Conservation (phyloP, 2,888 invertebrate genomes). For the Copidosoma aretas region DNA sequence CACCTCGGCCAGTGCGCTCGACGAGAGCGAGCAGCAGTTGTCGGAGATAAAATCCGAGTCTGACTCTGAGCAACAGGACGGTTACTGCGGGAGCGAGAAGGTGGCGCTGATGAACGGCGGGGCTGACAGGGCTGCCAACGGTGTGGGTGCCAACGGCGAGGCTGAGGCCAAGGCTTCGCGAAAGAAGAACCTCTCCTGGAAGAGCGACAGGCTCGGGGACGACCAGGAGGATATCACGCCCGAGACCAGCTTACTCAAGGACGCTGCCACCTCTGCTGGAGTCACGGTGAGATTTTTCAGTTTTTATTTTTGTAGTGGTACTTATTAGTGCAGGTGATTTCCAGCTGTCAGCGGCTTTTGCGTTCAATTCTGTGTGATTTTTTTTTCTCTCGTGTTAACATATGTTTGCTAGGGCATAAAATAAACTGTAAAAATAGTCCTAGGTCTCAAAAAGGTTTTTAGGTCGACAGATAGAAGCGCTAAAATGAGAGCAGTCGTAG, state of each 20-base stretch:
- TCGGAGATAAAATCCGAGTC: slow-evolving; percentile 52
- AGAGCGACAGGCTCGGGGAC: slow-evolving; percentile 53
- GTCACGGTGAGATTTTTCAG: slow-evolving; percentile 46
- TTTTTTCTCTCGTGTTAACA: too few species aligned
- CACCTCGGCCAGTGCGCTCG: slow-evolving; percentile 49
- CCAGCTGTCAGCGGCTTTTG: too few species aligned
- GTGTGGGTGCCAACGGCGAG: slow-evolving; percentile 41
- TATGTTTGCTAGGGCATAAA: too few species aligned
- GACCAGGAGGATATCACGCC: slow-evolving; percentile 59
- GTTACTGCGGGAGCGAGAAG: slow-evolving; percentile 47
- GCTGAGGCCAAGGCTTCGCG: slow-evolving; percentile 46
- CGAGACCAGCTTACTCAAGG: slow-evolving; percentile 59
- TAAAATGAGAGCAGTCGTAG: too few species aligned
- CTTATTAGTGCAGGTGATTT: too few species aligned
- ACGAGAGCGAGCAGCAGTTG: slow-evolving; percentile 39
- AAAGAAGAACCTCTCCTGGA: slow-evolving; percentile 63
- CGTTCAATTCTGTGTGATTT: too few species aligned
- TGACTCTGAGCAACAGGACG: slow-evolving; percentile 57
- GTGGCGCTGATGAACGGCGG: slow-evolving; percentile 51
- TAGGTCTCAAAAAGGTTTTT: too few species aligned
- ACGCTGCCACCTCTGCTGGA: slow-evolving; percentile 42
- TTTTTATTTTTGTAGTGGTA: too few species aligned
- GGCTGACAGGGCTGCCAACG: background rate
- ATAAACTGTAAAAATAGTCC: too few species aligned
- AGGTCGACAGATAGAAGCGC: too few species aligned